A percentile compares a stretch with the other conserved stretches of the same genome.
Conservation (phyloP, 1,140 invertebrate species). For the Dendroctonus valens region DNA sequence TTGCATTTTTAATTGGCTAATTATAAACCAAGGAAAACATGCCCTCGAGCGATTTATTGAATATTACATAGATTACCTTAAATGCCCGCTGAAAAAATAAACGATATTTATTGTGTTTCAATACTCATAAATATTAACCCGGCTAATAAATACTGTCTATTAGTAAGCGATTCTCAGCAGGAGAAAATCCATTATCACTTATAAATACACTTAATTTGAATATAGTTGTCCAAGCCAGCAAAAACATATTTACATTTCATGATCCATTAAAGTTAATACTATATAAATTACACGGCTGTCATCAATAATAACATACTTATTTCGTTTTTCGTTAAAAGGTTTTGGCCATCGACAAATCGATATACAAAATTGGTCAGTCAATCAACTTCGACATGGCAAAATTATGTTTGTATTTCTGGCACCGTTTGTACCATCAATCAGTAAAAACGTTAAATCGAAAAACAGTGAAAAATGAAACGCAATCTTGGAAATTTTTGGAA, state of each 20-base stretch:
- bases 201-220: not conserved
- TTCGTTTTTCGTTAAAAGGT: not conserved
- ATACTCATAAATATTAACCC: too few species aligned
- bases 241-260: constrained; percentile 6
- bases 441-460: too few species aligned
- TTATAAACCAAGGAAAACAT: too few species aligned
- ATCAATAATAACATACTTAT: too few species aligned
- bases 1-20: too few species aligned
- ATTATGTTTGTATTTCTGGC: not conserved
- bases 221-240: constrained; percentile 3
- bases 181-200: too few species aligned
- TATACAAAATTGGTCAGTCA: not conserved
- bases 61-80: constrained; percentile 3
- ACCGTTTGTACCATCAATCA: too few species aligned
- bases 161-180: too few species aligned
- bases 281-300: not conserved
- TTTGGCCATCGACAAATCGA: not conserved
- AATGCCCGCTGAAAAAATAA: constrained; percentile 4
- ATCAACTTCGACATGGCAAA: not conserved
- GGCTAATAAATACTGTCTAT: too few species aligned
- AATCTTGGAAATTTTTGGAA: too few species aligned
- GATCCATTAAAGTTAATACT: constrained; percentile 1
- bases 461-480: too few species aligned
- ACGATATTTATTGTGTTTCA: constrained; percentile 1
- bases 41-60: constrained; percentile 1